A percentile compares a stretch with the other conserved stretches of the same genome.
phyloP scores from a whole-genome alignment of 2,113 vertebrate genomes.

The Otus sunia region DNA sequence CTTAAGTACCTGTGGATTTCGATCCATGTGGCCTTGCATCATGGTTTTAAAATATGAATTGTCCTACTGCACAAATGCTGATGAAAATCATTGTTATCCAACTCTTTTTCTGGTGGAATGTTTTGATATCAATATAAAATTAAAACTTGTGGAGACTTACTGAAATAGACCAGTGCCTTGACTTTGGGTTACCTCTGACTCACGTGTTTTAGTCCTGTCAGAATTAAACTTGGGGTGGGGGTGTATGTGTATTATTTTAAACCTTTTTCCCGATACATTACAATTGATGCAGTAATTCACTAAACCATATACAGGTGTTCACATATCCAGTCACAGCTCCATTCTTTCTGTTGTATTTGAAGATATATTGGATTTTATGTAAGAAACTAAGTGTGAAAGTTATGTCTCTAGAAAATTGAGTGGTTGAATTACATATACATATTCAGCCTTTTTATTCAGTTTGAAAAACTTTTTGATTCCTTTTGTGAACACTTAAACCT shows the following conservation, averaged over 20 bases:
- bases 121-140: neutral
- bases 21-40: neutral
- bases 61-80: neutral
- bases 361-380: neutral
- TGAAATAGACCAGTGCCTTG: neutral
- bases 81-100: neutral
- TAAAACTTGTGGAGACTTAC: neutral
- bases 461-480: neutral
- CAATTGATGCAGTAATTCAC: neutral
- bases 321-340: neutral
- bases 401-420: neutral
- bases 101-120: neutral
- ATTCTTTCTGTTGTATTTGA: neutral
- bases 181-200: neutral
- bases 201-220: neutral
- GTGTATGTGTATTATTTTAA: neutral
- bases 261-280: neutral
- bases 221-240: accelerated
- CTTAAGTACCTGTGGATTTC: neutral
- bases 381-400: neutral
- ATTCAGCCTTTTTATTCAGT: neutral
- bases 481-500: neutral
- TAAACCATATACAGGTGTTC: neutral
- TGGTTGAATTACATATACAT: neutral
- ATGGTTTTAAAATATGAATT: neutral